A percentile compares a stretch with the other conserved stretches of the same genome.
These are phyloP conservation scores for Tetramorium parvispinum DNA, from an alignment of 1,140 invertebrate genomes.

Conservation along the genomic window DNA sequence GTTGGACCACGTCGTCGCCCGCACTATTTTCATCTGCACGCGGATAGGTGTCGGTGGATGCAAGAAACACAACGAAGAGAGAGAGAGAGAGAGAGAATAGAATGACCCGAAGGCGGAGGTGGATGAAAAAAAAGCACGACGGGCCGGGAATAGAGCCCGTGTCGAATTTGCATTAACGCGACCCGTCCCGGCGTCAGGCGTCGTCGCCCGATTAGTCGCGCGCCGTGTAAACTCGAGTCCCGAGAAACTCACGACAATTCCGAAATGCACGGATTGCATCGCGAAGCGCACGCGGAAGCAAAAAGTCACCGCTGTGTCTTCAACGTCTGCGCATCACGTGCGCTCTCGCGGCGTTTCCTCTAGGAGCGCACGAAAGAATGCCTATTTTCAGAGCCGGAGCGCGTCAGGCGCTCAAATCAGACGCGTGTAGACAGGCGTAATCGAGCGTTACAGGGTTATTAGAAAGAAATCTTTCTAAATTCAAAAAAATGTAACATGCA, in stretches of 20 bases:
- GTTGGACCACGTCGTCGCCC: constrained; percentile 29
- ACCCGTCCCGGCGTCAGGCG: constrained; percentile 77
- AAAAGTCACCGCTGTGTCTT: constrained; percentile 39
- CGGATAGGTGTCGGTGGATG: constrained; percentile 12
- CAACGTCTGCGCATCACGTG: constrained; percentile 49
- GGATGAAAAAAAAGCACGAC: constrained; percentile 27
- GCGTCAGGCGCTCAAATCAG: not conserved
- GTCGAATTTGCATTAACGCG: constrained; percentile 78
- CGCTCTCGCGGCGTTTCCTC: constrained; percentile 11
- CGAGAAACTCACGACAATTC: constrained; percentile 57
- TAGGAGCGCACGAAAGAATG: constrained; percentile 26
- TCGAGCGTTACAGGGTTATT: not conserved
- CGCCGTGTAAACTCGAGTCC: constrained; percentile 48
- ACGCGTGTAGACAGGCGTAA: not conserved
- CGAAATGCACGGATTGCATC: constrained; percentile 44
- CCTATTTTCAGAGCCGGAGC: not conserved
- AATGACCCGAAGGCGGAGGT: constrained; percentile 22
- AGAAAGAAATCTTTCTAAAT: not conserved
- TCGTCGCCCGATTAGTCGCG: constrained; percentile 81
- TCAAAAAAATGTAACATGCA: not conserved
- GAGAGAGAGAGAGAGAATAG: constrained; percentile 7
- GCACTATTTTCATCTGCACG: constrained; percentile 46
- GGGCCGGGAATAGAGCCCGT: constrained; percentile 79
- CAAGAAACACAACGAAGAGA: constrained; percentile 8
- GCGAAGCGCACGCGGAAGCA: constrained; percentile 63